Evolutionary conservation across 2,797 vertebrate species (phyloP), one percentile per base, ranked within the genome.

Genomic region (Fistularia tabacaria): DNA sequence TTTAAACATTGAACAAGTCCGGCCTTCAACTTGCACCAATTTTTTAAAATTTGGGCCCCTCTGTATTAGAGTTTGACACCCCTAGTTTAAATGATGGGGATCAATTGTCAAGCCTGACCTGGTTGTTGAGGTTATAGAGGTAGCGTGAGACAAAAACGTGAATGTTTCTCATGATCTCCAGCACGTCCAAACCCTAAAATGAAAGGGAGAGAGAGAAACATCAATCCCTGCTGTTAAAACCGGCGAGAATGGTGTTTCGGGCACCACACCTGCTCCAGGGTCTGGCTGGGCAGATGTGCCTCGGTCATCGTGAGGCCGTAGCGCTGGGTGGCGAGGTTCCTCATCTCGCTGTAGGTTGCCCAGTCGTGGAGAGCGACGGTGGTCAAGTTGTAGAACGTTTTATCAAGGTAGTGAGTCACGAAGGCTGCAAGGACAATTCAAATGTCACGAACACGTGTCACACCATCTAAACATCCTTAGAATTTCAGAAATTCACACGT

Each of bases 321-420:
- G 59, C 95, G 96, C 53, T 98, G 96, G 0, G 93, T 96, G 25
- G 97, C 97, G 6, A 99, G 86, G 81, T 97, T 99, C 53, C 97
- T 93, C 97, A 99, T 99, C 87, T 98, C 97, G n/a, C 97, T 99
- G 77, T 99, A 99, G 10, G 97, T 99, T 77, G 97, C 97, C 97
- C 96, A 99, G 81, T 99, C 97, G 8, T 99, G 97, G 62, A 99
- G 93, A 66, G 97, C 97, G 14, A 99, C 97, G 0, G 97, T 99
- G 0, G 96, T 99, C 58, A 99, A 85, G 77, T 99, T 99, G 88
- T 99, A 99, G 88, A 99, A 99, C 0, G 95, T 99, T 89, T 97
- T 98, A 74, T 99, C 97, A 86, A 99, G 86, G 78, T 99, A 99
- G 78, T 99, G 97, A 38, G 96, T 99, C 66, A 99, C 96, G 25